Conservation (phyloP, 64 coral and sea anemone genomes). For the Stylophora pistillata region DNA sequence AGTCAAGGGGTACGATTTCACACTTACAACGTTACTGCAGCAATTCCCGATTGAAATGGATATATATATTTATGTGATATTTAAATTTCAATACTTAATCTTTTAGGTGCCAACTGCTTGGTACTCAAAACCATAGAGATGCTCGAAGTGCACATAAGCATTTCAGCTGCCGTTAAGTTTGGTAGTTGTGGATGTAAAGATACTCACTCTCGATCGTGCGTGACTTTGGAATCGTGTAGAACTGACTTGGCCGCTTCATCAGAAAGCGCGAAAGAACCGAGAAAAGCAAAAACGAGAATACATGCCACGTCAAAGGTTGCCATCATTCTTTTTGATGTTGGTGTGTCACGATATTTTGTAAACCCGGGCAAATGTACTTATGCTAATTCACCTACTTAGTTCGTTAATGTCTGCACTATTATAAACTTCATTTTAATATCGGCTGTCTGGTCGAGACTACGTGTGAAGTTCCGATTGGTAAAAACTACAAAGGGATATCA, state of each 20-base stretch:
- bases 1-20: too few species aligned
- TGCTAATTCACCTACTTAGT: background rate
- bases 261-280: background rate
- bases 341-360: background rate
- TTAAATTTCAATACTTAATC: too few species aligned
- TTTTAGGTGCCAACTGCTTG: too few species aligned
- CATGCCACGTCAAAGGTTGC: background rate
- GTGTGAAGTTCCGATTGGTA: background rate
- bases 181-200: background rate
- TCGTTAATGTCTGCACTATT: background rate
- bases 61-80: background rate
- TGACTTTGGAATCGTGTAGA: slow-evolving; percentile 53
- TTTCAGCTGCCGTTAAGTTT: background rate
- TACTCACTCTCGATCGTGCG: slow-evolving; percentile 59
- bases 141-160: background rate
- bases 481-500: background rate
- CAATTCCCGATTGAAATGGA: background rate
- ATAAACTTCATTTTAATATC: background rate
- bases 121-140: background rate
- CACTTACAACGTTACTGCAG: too few species aligned
- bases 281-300: background rate
- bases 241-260: background rate
- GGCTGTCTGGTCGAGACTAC: background rate
- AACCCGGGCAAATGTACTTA: background rate
- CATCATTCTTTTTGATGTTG: background rate